These are phyloP conservation scores for Nautilus pompilius DNA, from an alignment of 1,140 invertebrate species.

Conservation along the genomic window DNA sequence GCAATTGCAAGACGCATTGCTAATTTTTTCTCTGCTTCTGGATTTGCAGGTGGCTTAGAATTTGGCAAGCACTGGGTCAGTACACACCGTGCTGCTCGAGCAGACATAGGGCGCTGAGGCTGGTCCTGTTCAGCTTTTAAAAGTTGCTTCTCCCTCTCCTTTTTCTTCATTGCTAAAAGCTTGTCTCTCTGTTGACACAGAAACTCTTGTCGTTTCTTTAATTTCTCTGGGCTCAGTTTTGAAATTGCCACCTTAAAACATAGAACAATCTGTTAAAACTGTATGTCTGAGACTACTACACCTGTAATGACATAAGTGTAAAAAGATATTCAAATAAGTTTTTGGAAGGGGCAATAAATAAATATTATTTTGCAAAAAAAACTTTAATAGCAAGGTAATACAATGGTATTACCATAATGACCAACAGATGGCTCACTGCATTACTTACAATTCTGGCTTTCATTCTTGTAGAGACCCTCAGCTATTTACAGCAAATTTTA, in stretches of 20 bases:
- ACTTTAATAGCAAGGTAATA: too few relatives aligned
- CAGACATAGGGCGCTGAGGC: constrained; percentile 65
- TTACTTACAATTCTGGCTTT: too few relatives aligned
- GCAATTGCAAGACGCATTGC: constrained; percentile 78
- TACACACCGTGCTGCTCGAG: constrained; percentile 64
- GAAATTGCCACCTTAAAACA: constrained; percentile 27
- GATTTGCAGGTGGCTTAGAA: not conserved
- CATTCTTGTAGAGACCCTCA: too few relatives aligned
- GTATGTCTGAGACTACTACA: too few relatives aligned
- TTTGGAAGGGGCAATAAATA: too few relatives aligned
- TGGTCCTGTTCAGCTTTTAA: constrained; percentile 27
- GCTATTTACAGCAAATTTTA: too few relatives aligned
- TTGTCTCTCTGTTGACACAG: constrained; percentile 84
- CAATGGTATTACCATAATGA: too few relatives aligned
- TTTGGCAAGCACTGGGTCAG: constrained; percentile 47
- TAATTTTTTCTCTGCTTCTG: constrained; percentile 61
- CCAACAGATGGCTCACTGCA: too few relatives aligned
- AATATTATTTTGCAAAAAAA: too few relatives aligned
- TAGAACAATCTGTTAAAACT: too few relatives aligned
- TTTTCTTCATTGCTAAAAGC: constrained; percentile 80
- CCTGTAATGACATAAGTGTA: too few relatives aligned
- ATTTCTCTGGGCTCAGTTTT: constrained; percentile 61
- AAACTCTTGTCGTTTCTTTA: constrained; percentile 78
- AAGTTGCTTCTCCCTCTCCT: constrained; percentile 76
- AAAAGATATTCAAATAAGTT: too few relatives aligned